Percentiles rank a stretch among this genome's conserved stretches.
Conservation (phyloP, 2,113 vertebrate species). For the Labeo catla region DNA sequence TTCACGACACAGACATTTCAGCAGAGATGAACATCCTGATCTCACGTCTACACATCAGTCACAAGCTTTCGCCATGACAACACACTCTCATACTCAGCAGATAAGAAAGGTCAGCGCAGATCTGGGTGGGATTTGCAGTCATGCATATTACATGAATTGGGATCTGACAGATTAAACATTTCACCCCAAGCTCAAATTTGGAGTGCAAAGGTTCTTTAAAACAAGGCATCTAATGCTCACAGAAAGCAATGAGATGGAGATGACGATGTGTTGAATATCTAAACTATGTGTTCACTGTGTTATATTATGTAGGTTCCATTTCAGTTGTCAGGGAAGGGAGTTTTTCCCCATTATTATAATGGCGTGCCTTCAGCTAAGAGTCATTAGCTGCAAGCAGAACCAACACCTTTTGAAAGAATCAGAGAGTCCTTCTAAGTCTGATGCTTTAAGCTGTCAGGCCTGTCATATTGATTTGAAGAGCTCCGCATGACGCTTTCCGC, state of each 20-base stretch:
- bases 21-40: constrained; percentile 32
- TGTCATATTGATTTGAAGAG: neutral
- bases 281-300: neutral
- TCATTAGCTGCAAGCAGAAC: neutral
- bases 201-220: constrained; percentile 2
- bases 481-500: neutral
- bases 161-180: constrained; percentile 34
- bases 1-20: neutral
- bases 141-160: constrained; percentile 43
- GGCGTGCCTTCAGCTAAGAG: neutral
- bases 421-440: neutral
- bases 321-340: neutral
- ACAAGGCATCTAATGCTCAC: neutral
- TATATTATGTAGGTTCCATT: constrained; percentile 12
- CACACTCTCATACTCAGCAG: constrained; percentile 33
- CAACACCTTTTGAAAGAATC: neutral
- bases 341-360: neutral
- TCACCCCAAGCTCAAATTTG: constrained; percentile 29
- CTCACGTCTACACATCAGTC: constrained; percentile 23
- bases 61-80: constrained; percentile 44
- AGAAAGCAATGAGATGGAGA: constrained; percentile 2
- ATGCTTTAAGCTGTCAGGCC: constrained; percentile 28
- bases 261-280: neutral
- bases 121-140: constrained; percentile 44
- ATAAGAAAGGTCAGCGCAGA: constrained; percentile 52